Percentiles rank a stretch among this genome's conserved stretches.
These are phyloP conservation scores for Hippocampus abdominalis DNA, from an alignment of 2,113 vertebrate genomes.

Conservation along the genomic window DNA sequence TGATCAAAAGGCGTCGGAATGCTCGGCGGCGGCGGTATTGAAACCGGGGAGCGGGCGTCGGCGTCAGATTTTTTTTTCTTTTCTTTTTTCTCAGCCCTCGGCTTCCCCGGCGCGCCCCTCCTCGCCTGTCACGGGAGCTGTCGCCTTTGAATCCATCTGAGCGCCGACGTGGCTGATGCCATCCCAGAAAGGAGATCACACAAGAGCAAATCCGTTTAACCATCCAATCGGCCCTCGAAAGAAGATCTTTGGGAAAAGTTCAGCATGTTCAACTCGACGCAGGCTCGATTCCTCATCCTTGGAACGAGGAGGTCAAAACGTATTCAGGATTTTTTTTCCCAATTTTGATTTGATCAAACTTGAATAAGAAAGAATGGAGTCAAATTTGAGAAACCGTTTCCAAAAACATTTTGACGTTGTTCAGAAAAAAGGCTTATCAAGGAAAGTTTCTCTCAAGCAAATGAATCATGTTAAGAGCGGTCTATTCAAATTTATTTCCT, in stretches of 20 bases:
- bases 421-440: not conserved
- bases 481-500: not conserved
- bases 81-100: not conserved
- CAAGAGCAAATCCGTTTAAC: slow-evolving; percentile 30
- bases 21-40: slow-evolving; percentile 55
- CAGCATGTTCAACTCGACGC: not conserved
- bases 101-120: slow-evolving; percentile 10
- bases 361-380: slow-evolving; percentile 32
- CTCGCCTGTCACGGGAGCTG: slow-evolving; percentile 36
- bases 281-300: not conserved
- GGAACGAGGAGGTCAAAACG: not conserved
- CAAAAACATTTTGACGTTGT: slow-evolving; percentile 8
- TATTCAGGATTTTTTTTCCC: not conserved
- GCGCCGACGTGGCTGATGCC: slow-evolving; percentile 38
- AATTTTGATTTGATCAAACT: slow-evolving; percentile 11
- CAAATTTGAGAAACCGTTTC: slow-evolving; percentile 17
- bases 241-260: slow-evolving; percentile 15
- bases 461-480: not conserved
- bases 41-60: slow-evolving; percentile 51
- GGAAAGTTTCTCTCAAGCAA: not conserved
- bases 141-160: slow-evolving; percentile 41
- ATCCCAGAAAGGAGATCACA: slow-evolving; percentile 47
- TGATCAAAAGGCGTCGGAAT: slow-evolving; percentile 67
- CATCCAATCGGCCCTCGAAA: not conserved
- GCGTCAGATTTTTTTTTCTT: slow-evolving; percentile 28